Percentiles rank a stretch among this genome's conserved stretches.
Conservation (phyloP, 2,113 vertebrate genomes). For the Ochotona curzoniae region DNA sequence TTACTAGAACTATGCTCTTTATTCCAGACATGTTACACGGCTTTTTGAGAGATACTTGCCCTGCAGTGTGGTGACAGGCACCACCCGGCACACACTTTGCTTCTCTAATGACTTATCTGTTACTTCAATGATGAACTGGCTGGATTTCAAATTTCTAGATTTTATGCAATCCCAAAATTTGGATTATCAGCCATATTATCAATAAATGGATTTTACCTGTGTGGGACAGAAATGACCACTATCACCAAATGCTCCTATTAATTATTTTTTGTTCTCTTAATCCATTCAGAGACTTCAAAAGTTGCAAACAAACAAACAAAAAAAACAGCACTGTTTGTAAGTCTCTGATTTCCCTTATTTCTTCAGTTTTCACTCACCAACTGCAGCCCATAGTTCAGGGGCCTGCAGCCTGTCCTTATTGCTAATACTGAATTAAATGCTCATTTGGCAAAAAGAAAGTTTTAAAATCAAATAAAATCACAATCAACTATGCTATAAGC, state of each 20-base stretch:
- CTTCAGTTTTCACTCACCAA: slow-evolving; percentile 47
- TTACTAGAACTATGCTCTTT: background rate
- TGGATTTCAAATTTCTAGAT: background rate
- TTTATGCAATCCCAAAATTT: background rate
- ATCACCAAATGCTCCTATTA: slow-evolving; percentile 15
- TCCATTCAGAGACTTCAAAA: background rate
- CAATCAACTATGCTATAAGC: background rate
- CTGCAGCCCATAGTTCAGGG: slow-evolving; percentile 62
- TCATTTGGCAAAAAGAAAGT: background rate
- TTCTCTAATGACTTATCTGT: background rate
- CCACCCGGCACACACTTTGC: background rate
- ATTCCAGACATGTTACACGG: slow-evolving; percentile 14
- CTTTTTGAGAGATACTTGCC: background rate
- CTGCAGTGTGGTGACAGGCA: background rate
- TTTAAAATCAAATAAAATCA: slow-evolving; percentile 41
- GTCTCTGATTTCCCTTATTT: background rate
- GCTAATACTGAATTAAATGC: background rate
- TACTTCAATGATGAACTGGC: background rate
- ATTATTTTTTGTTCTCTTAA: background rate
- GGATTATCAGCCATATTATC: background rate
- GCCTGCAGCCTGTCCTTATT: background rate
- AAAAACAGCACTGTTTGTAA: background rate
- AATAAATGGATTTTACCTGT: background rate
- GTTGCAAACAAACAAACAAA: background rate
- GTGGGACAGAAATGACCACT: background rate